Evolutionary conservation across 2,113 vertebrate genomes (phyloP).

Genomic region (Heptranchias perlo): DNA sequence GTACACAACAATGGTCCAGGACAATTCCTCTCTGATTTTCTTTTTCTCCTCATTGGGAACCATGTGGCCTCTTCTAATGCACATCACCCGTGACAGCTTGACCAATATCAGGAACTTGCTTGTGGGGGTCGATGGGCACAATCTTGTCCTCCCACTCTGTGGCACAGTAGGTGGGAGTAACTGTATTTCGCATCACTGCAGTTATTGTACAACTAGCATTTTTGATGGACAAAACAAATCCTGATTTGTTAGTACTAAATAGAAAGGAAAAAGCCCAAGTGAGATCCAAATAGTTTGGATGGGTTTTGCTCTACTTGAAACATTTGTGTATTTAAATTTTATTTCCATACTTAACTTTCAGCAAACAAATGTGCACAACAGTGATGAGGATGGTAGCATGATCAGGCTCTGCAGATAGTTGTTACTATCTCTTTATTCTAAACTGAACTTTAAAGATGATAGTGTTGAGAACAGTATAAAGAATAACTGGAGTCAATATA

Average conservation of each 20-base stretch:
- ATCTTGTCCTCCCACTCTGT: background rate
- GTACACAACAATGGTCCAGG: background rate
- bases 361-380: background rate
- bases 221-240: background rate
- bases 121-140: background rate
- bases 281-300: background rate
- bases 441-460: background rate
- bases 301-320: background rate
- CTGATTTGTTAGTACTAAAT: background rate
- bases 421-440: background rate
- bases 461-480: constrained; percentile 7
- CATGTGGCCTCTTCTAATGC: background rate
- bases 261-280: background rate
- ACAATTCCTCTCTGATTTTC: background rate
- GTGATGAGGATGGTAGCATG: background rate
- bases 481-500: constrained; percentile 15
- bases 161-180: background rate
- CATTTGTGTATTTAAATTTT: background rate
- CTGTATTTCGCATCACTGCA: background rate
- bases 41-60: background rate
- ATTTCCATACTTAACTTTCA: too few species aligned
- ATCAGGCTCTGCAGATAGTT: background rate
- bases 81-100: background rate
- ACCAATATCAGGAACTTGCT: background rate
- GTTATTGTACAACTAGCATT: background rate